A percentile compares a stretch with the other conserved stretches of the same genome.
Conservation (phyloP, 2,888 invertebrate genomes). For the Strigamia crassipes region DNA sequence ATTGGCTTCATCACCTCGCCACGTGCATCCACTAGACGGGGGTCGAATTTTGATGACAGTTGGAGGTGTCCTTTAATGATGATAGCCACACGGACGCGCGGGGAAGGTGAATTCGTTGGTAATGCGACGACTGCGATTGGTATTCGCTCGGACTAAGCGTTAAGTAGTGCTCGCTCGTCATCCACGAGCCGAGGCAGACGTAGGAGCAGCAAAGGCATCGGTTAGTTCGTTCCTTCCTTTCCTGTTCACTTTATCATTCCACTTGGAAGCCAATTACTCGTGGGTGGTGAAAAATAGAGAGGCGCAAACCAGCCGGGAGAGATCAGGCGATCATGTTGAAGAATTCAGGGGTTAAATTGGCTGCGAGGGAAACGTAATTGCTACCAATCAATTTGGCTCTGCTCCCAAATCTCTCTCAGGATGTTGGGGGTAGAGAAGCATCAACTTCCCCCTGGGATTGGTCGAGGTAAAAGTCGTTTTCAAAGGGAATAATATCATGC, state of each 20-base stretch:
- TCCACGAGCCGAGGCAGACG: conserved; percentile 26
- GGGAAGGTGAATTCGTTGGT: conserved; percentile 16
- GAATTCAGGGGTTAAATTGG: conserved; percentile 49
- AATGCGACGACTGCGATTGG: conserved; percentile 38
- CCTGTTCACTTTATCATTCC: conserved; percentile 47
- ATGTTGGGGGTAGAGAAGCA: conserved; percentile 45
- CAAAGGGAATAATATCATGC: conserved; percentile 32
- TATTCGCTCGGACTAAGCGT: conserved; percentile 44
- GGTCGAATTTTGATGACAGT: conserved; percentile 22
- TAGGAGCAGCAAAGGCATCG: conserved; percentile 26
- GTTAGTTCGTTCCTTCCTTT: conserved; percentile 37
- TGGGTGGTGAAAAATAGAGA: conserved; percentile 48
- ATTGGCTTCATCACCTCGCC: conserved; percentile 40
- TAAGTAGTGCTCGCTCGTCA: conserved; percentile 44
- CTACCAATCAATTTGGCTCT: conserved; percentile 48
- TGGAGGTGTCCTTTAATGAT: conserved; percentile 37
- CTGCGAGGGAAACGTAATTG: conserved; percentile 48
- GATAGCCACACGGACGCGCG: conserved; percentile 22
- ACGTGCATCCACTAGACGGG: conserved; percentile 29
- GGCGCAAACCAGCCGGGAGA: conserved; percentile 46
- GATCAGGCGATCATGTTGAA: conserved; percentile 49
- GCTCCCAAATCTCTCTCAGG: conserved; percentile 47
- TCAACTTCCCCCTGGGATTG: conserved; percentile 43
- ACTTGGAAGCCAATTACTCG: conserved; percentile 48
- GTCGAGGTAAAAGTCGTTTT: conserved; percentile 32